Evolutionary conservation across 2,113 vertebrate species (phyloP), one percentile per base, ranked within the genome.

Genomic region (Smithornis capensis): DNA sequence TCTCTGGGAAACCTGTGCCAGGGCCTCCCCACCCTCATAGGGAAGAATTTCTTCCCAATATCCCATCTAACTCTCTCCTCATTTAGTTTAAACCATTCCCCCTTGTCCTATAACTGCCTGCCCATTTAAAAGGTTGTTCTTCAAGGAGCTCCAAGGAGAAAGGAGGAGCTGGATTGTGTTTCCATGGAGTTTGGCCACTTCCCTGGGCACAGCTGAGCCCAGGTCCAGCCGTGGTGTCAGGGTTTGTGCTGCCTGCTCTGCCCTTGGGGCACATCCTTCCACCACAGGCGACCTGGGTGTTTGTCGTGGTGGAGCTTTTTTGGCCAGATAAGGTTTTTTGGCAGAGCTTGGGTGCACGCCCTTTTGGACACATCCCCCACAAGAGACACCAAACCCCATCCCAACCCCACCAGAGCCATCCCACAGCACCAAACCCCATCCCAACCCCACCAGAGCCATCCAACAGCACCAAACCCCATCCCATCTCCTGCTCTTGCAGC

Each of bases 211-310:
- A 47, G 35, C 62, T 76, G 52, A n/a, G 87, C 24, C 55, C 65
- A 6, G 50, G 16, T 33, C 37, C 44, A 37, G 65, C 33, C 1
- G 0, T 4, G 0, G 1, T 6, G 8, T 15, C 63, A 5, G 7
- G 74, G 16, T 18, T 40, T 25, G 29, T 50, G 10, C 73, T 23
- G 47, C 22, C 63, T 17, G 28, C 21, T 86, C 11, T 38, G 19
- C 70, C 62, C 55, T n/a, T n/a, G 19, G 38, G 29, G 28, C 19
- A 44, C 33, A 7, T 35, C 80, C 59, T 40, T 19, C 25, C 47
- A 31, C 64, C 59, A 19, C 1, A 2, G 24, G 14, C 17, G 44
- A 29, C 2, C 1, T 0, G 21, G 10, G 22, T 14, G 37, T 25
- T 75, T 16, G 45, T 14, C 50, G 29, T 1, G 1, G 15, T 10